Evolutionary conservation across 1,140 invertebrate genomes (phyloP), one percentile per base, ranked within the genome.

Genomic region (Drosophila burlai): DNA sequence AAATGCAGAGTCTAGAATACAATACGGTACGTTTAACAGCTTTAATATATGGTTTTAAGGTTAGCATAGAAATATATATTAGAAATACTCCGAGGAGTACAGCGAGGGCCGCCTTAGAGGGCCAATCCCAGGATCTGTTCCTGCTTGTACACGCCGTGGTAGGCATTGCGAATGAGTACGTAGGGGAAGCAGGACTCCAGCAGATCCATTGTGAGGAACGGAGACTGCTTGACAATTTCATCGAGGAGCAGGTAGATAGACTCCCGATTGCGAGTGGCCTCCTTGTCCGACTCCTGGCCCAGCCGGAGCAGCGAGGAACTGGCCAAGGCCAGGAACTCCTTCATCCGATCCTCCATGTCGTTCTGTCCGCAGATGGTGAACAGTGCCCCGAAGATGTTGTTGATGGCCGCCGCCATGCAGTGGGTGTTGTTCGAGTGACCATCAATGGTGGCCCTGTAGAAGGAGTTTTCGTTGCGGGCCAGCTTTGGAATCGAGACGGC

Each of bases 341-440:
- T 99, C 95, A 99, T 97, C 68, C 99, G 95, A 90, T 99, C 98
- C 91, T 99, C 98, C 80, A 99, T 98, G 93, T 99, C 99, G 26
- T 97, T 97, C 86, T 97, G 96, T 4, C 97, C 97, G 93, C 98
- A 98, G 63, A 99, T 97, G 1, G 98, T 98, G 90, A 99, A 99
- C 24, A 99, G 93, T 2, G 99, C 98, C 24, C 97, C 98, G 91
- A 99, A 99, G 65, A 99, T 97, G 82, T 98, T 97, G 92, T 99
- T 99, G 45, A 99, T 97, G 1, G 99, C 99, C 34, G 97, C 95
- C 3, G 98, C 97, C 94, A 99, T 96, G 87, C 99, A 99, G 92
- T 99, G 99, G 73, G 98, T 99, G 93, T 99, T 99, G 93, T 99
- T 99, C 1, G 97, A 96, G 93, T 99, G 98, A 0, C 97, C 98